Percentiles rank a stretch among this genome's conserved stretches.
Conservation (phyloP, 1,140 invertebrate species). For the Drosophila leontia region DNA sequence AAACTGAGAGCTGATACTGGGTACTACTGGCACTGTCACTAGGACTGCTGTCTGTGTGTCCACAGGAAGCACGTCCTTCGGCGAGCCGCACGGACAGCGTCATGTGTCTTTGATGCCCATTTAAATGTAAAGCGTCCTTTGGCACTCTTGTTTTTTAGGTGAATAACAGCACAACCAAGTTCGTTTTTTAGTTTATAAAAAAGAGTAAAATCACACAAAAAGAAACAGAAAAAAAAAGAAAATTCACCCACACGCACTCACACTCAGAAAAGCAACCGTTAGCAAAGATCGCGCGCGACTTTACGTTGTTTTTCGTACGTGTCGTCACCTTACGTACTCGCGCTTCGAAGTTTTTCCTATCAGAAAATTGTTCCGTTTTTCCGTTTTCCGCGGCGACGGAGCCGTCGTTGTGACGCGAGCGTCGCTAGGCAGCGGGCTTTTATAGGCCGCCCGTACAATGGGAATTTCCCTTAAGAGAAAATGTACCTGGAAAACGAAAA, state of each 20-base stretch:
- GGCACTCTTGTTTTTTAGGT: constrained; percentile 21
- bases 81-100: constrained; percentile 6
- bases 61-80: constrained; percentile 15
- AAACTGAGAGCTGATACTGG: not conserved
- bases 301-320: constrained; percentile 14
- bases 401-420: constrained; percentile 35
- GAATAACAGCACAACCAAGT: not conserved
- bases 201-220: not conserved
- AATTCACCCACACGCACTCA: not conserved
- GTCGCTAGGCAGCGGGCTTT: constrained; percentile 12
- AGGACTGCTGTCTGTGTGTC: not conserved
- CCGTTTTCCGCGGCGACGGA: constrained; percentile 15
- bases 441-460: constrained; percentile 9
- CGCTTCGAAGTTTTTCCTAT: not conserved
- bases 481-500: not conserved
- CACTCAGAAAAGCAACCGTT: not conserved
- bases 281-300: constrained; percentile 6
- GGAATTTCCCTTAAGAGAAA: constrained; percentile 13
- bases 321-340: constrained; percentile 3
- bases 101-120: constrained; percentile 21
- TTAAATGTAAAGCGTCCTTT: constrained; percentile 28
- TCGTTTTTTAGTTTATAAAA: not conserved
- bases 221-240: not conserved
- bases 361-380: constrained; percentile 2
- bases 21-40: not conserved